Conservation (phyloP, 2,113 vertebrate species). For the Loxodonta africana region DNA sequence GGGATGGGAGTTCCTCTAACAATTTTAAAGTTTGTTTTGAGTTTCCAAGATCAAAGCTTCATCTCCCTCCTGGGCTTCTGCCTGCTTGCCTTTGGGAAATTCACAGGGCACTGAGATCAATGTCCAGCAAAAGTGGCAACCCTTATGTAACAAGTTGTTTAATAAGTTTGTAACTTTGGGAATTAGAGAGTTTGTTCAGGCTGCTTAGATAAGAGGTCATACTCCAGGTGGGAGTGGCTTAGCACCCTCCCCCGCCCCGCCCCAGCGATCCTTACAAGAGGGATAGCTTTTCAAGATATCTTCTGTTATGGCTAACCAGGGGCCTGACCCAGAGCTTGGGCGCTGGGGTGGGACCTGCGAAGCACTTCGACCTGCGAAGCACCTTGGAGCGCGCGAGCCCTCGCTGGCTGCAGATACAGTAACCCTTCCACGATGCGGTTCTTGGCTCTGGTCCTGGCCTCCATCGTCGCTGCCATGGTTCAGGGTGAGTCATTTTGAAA, state of each 20-base stretch:
- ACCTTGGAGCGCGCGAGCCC: accelerated
- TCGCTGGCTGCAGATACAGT: accelerated
- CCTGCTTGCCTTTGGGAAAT: background rate
- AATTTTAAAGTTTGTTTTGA: background rate
- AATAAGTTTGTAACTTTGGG: background rate
- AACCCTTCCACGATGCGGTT: background rate
- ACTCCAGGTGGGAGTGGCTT: background rate
- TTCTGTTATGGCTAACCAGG: background rate
- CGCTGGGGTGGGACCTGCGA: accelerated
- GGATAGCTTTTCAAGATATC: background rate
- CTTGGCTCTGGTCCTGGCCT: background rate
- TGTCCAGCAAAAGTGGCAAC: background rate
- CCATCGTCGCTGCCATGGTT: background rate
- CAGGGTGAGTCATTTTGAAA: constrained; percentile 59
- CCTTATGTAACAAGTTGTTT: background rate
- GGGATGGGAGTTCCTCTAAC: background rate
- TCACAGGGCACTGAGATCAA: background rate
- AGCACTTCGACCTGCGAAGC: background rate
- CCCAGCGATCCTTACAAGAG: background rate
- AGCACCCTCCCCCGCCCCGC: background rate
- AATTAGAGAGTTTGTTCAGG: background rate
- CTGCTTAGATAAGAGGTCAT: background rate
- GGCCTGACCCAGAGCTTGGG: accelerated
- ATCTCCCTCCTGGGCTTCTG: background rate
- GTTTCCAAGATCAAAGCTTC: background rate